phyloP scores from a whole-genome alignment of 2,888 invertebrate genomes.

The Napeogenes inachia region DNA sequence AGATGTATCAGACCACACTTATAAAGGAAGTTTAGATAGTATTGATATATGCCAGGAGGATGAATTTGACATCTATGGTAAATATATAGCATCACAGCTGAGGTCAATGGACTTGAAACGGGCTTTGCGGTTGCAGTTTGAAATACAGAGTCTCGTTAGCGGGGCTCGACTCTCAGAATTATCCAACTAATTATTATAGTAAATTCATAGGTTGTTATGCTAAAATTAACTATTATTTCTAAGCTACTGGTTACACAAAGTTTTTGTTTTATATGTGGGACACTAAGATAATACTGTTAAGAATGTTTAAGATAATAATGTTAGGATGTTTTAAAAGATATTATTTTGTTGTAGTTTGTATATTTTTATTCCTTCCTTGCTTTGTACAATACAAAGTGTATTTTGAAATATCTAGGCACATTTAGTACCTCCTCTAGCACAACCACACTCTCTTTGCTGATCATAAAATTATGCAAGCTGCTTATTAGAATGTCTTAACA shows the following conservation, averaged over 20 bases:
- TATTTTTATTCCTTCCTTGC: too few species aligned
- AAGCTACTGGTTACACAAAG: neutral
- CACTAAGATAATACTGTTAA: too few species aligned
- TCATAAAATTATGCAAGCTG: too few species aligned
- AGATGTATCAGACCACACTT: slow-evolving; percentile 45
- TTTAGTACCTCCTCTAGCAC: too few species aligned
- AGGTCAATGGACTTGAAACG: slow-evolving; percentile 59
- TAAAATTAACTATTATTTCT: neutral
- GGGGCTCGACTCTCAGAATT: slow-evolving; percentile 58
- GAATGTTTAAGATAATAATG: too few species aligned
- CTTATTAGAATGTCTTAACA: too few species aligned
- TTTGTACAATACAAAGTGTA: too few species aligned
- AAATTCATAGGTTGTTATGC: neutral
- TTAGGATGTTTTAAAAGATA: too few species aligned
- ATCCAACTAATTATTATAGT: slow-evolving; percentile 21
- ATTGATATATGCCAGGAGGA: slow-evolving; percentile 48
- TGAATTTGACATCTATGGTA: slow-evolving; percentile 71
- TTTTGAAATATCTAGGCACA: too few species aligned
- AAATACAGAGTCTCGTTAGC: slow-evolving; percentile 62
- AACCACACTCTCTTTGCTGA: too few species aligned
- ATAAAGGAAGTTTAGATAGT: slow-evolving; percentile 38
- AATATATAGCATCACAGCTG: slow-evolving; percentile 66
- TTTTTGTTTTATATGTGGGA: too few species aligned
- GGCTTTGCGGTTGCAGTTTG: slow-evolving; percentile 59
- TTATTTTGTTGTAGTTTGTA: too few species aligned